Conservation (phyloP, 35 echinoderm and acorn worm species). For the Acanthaster planci region DNA sequence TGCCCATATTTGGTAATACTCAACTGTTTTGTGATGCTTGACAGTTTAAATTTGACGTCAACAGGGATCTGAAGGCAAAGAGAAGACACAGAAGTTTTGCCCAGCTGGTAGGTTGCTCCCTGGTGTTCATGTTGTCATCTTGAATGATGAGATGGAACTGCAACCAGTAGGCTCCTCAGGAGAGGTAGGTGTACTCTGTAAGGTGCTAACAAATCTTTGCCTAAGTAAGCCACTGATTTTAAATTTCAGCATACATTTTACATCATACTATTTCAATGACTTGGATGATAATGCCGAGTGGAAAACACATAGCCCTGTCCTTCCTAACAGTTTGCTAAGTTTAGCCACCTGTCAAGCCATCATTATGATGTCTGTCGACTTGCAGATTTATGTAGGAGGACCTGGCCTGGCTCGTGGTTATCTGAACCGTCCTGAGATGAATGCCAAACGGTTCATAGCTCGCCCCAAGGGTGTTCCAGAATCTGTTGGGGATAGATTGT, state of each 20-base stretch:
- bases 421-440: constrained; percentile 63
- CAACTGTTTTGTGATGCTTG: neutral
- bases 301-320: too few relatives aligned
- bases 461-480: constrained; percentile 40
- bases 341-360: neutral
- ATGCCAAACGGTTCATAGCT: constrained; percentile 49
- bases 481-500: constrained; percentile 43
- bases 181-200: constrained; percentile 27
- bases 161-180: constrained; percentile 52
- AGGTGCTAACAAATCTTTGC: too few relatives aligned
- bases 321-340: too few relatives aligned
- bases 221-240: too few relatives aligned
- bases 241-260: too few relatives aligned
- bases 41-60: neutral
- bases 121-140: constrained; percentile 42
- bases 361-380: neutral
- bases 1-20: too few relatives aligned
- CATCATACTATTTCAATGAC: too few relatives aligned
- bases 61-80: neutral
- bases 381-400: constrained; percentile 58
- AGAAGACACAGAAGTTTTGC: constrained; percentile 52
- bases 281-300: too few relatives aligned
- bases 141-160: constrained; percentile 48
- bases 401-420: constrained; percentile 59
- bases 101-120: constrained; percentile 50